phyloP scores from a whole-genome alignment of 1,140 invertebrate species.

The Augochlora pura region DNA sequence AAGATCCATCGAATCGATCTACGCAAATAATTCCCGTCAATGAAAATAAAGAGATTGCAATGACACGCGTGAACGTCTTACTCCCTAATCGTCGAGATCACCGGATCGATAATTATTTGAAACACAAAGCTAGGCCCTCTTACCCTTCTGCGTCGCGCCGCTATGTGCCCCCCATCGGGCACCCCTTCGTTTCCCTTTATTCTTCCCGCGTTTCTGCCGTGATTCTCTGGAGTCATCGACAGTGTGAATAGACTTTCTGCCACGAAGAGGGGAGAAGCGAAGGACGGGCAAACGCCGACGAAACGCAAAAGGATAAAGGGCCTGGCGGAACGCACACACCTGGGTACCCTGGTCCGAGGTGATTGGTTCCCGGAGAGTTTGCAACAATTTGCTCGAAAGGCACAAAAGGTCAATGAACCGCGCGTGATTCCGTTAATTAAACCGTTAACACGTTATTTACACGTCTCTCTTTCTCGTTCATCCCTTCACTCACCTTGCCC shows the following conservation, averaged over 20 bases:
- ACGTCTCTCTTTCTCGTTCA: not conserved
- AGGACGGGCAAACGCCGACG: too few species aligned
- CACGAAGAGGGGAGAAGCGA: too few species aligned
- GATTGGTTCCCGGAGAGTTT: conserved; percentile 40
- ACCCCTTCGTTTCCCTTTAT: too few species aligned
- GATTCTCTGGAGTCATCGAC: too few species aligned
- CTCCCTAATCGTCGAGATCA: not conserved
- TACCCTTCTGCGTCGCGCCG: too few species aligned
- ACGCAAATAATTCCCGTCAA: not conserved
- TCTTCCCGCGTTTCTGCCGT: too few species aligned
- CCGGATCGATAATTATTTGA: not conserved
- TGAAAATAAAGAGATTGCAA: not conserved
- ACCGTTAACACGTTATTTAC: conserved; percentile 27
- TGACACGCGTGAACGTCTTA: not conserved
- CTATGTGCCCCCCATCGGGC: too few species aligned
- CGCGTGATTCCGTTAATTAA: conserved; percentile 26
- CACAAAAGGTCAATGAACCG: conserved; percentile 42
- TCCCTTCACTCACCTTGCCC: too few species aligned
- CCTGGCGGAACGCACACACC: too few species aligned
- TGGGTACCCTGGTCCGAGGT: not conserved
- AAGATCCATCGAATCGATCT: too few species aligned
- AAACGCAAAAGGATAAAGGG: too few species aligned
- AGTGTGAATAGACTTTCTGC: too few species aligned
- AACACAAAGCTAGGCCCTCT: not conserved
- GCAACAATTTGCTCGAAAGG: conserved; percentile 32